Conservation (phyloP, 2,797 vertebrate species). For the Notamacropus eugenii region DNA sequence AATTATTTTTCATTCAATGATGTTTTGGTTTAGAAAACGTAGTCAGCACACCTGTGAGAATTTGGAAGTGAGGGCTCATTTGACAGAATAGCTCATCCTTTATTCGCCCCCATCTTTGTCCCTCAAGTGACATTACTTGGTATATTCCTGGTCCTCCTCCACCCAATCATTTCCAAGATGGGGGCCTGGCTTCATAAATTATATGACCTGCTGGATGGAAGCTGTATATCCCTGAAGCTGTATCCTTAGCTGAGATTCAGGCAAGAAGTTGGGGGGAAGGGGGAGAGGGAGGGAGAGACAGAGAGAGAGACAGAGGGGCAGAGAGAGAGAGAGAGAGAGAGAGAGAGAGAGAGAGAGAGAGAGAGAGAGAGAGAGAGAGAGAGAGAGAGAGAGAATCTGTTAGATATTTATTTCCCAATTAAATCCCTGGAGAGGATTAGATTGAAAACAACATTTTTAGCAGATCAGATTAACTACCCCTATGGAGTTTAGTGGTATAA, state of each 20-base stretch:
- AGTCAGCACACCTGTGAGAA: neutral
- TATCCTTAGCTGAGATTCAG: constrained; percentile 45
- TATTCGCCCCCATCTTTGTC: neutral
- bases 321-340: too few relatives aligned
- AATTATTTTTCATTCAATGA: neutral
- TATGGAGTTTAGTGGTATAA: constrained; percentile 50
- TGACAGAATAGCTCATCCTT: neutral
- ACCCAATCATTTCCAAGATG: neutral
- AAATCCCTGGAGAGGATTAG: constrained; percentile 61
- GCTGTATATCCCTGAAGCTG: neutral
- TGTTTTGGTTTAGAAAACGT: neutral
- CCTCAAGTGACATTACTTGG: neutral
- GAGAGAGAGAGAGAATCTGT: neutral
- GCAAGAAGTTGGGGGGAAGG: constrained; percentile 49
- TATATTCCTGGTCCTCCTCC: neutral
- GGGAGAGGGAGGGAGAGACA: too few relatives aligned
- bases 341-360: neutral
- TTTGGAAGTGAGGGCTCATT: neutral
- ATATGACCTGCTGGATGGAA: neutral
- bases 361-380: neutral
- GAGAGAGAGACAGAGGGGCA: too few relatives aligned
- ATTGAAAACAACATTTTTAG: constrained; percentile 63
- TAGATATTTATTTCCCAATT: constrained; percentile 60
- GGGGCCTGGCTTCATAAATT: neutral
- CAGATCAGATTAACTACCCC: constrained; percentile 65